Evolutionary conservation across 2,888 invertebrate genomes (phyloP).

Genomic region (Phrixothrix hirtus): DNA sequence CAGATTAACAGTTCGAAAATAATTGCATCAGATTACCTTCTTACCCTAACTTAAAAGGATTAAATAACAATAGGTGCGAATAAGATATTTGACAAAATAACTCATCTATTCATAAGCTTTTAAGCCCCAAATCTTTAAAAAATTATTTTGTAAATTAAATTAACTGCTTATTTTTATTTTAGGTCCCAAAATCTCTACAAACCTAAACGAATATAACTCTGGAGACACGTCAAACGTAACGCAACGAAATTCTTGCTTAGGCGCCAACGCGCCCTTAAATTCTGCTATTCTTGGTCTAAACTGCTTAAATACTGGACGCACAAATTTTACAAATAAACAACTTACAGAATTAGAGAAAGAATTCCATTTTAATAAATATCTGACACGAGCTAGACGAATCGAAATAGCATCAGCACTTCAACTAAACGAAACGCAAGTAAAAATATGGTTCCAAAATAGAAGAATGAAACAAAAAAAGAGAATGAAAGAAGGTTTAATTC

Average conservation of each 20-base stretch:
- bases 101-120: too few relatives aligned
- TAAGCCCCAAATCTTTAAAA: too few relatives aligned
- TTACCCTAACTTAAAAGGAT: too few relatives aligned
- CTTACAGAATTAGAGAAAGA: slow-evolving; percentile 98
- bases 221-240: slow-evolving; percentile 57
- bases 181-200: slow-evolving; percentile 68
- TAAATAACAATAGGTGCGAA: too few relatives aligned
- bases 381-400: slow-evolving; percentile 93
- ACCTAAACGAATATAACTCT: slow-evolving; percentile 46
- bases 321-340: slow-evolving; percentile 99
- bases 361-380: slow-evolving; percentile 98
- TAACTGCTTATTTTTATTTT: slow-evolving; percentile 49
- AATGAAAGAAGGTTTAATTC: slow-evolving; percentile 87
- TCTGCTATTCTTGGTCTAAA: slow-evolving; percentile 54
- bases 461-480: slow-evolving; percentile 98
- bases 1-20: slow-evolving; percentile 27
- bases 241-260: slow-evolving; percentile 52
- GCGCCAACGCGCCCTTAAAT: slow-evolving; percentile 56
- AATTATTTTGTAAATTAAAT: not conserved
- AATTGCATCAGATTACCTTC: slow-evolving; percentile 37
- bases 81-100: too few relatives aligned
- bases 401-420: slow-evolving; percentile 97
- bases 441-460: slow-evolving; percentile 98
- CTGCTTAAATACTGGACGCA: slow-evolving; percentile 82
- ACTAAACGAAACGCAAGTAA: slow-evolving; percentile 94